Percentiles rank a stretch among this genome's conserved stretches.
Conservation (phyloP, 2,113 vertebrate species). For the Anoura caudifer region DNA sequence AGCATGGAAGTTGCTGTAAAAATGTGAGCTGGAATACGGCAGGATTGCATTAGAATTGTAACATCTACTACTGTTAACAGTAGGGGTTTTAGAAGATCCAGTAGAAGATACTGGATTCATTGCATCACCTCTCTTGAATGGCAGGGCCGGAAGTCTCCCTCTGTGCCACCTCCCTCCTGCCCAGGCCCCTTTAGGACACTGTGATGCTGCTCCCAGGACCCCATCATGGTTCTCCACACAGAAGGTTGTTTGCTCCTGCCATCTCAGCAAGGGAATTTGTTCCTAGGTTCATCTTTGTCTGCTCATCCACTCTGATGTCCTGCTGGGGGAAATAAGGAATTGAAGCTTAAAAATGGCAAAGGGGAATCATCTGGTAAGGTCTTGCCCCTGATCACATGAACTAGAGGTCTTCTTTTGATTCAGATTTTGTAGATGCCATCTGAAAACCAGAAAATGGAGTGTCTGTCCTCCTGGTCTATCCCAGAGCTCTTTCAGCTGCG, state of each 20-base stretch:
- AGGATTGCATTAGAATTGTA: neutral
- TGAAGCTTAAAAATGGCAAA: neutral
- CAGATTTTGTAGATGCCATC: neutral
- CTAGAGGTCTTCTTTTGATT: neutral
- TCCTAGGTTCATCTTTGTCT: neutral
- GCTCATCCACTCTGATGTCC: accelerated
- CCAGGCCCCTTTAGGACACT: accelerated
- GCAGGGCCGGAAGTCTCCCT: accelerated
- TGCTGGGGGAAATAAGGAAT: too few relatives aligned
- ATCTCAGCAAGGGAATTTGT: accelerated
- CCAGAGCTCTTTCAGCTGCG: neutral
- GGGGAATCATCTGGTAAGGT: accelerated
- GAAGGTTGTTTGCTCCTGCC: too few relatives aligned
- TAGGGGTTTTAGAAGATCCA: too few relatives aligned
- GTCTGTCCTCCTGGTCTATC: accelerated
- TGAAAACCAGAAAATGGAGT: neutral
- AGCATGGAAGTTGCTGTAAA: neutral
- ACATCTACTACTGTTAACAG: accelerated
- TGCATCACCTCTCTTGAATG: accelerated
- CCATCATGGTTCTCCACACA: accelerated
- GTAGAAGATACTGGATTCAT: neutral
- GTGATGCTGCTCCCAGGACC: accelerated
- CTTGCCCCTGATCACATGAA: accelerated
- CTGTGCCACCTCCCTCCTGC: neutral
- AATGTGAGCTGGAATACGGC: neutral